Conservation (phyloP, 2,888 invertebrate genomes). For the Sphaerophoria rueppellii region DNA sequence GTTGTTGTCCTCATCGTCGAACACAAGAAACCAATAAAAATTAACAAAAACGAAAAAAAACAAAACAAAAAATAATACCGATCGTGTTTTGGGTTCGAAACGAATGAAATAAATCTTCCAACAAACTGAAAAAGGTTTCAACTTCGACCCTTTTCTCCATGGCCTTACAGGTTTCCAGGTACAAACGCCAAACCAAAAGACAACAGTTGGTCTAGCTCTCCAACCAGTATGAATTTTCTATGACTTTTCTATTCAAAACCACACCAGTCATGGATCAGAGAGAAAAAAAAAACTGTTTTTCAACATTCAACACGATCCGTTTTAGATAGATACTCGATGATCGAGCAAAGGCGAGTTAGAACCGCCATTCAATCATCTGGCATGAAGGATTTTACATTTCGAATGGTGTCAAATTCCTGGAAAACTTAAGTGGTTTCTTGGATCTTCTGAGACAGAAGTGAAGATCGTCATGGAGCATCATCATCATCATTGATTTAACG, state of each 20-base stretch:
- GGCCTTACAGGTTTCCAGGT: constrained; percentile 45
- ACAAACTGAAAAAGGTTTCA: constrained; percentile 45
- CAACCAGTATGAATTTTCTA: constrained; percentile 1
- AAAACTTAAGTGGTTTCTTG: constrained; percentile 65
- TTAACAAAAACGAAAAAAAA: constrained; percentile 48
- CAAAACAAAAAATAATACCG: constrained; percentile 48
- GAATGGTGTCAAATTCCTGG: constrained; percentile 70
- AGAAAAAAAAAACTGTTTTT: constrained; percentile 30
- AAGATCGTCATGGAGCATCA: constrained; percentile 57
- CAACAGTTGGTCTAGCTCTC: constrained; percentile 54
- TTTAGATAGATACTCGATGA: constrained; percentile 35
- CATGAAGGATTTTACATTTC: constrained; percentile 20
- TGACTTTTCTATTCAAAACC: not conserved
- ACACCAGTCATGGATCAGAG: constrained; percentile 30
- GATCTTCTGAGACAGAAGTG: constrained; percentile 2
- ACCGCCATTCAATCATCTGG: constrained; percentile 47
- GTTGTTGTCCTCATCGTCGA: constrained; percentile 11
- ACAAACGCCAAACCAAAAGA: constrained; percentile 20
- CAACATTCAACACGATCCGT: constrained; percentile 66
- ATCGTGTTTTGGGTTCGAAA: constrained; percentile 66
- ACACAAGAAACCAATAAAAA: constrained; percentile 72
- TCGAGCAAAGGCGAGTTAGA: constrained; percentile 13
- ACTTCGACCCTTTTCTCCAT: constrained; percentile 41
- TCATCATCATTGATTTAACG: constrained; percentile 39
- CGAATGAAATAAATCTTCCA: constrained; percentile 71